Evolutionary conservation across 2,888 invertebrate genomes (phyloP), one percentile per base, ranked within the genome.

Genomic region (Acronicta aceris): DNA sequence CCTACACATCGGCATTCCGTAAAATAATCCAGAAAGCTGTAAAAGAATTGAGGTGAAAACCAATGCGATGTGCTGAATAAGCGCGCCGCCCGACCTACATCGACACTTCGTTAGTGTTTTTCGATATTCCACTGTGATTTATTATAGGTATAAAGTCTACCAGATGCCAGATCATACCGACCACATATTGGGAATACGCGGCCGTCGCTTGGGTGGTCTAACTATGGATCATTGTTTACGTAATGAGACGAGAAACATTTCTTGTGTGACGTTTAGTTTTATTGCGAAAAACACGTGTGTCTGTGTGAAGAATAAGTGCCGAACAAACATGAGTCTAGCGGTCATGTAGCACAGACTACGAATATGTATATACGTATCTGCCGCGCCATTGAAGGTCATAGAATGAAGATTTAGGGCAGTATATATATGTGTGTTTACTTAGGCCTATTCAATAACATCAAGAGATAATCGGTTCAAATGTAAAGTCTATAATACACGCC

Each of bases 61-160:
- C 61, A 71, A 71, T 75, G 62, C 59, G 76, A 80, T 80, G 79
- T 76, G 76, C 69, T 74, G 77, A 80, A 81, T 82, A 81, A 75
- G 81, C 77, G 76, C 76, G 78, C 73, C 71, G 62, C 60, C 67
- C 81, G 92, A 88, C 90, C 91, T 84, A 90, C 78, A 85, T 91
- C 81, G 86, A 83, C 82, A 86, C 79, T 84, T 85, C 82, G 85
- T 87, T 85, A 85, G 87, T 87, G 83, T 89, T 88, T 88, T 85
- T 84, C 84, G 81, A 85, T 86, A 86, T 86, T 82, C 79, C 75
- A 72, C 71, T 70, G 85, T 90, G 90, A 93, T 93, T 93, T 93
- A 93, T 91, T 82, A 81, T 72, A 76, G 79, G 79, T 87, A 91
- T 93, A 91, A 92, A 93, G 87, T 81, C 80, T 69, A 77, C 81